Evolutionary conservation across 2,888 invertebrate species (phyloP), one percentile per base, ranked within the genome.

Genomic region (Oligia strigilis): DNA sequence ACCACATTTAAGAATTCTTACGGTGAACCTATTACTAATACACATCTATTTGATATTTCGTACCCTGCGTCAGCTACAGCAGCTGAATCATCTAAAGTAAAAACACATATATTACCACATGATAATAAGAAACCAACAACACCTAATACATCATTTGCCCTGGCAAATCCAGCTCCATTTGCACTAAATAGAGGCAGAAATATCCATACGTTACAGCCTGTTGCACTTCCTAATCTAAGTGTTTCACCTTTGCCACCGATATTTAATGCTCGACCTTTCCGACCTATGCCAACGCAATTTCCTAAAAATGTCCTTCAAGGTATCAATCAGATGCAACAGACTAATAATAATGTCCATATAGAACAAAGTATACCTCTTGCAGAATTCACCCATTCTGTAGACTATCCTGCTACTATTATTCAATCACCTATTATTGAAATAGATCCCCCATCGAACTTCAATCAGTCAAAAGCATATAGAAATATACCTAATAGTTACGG

Each of bases 401-500:
- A 98, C 87, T 98, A 98, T 93, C 98, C 98, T 17, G 97, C 98
- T 66, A 98, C 98, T 86, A 97, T 98, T 76, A 97, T 98, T 79
- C 98, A 98, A 89, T 98, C 98, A 29, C 98, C 98, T 36, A 90
- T 98, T n/a, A 96, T 98, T 77, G 98, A 98, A 89, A 94, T 98
- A 66, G 97, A 97, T 75, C 91, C 95, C 29, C 84, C 92, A 40
- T 94, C 92, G 83, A 89, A 87, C 78, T 88, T 84, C 4, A 97
- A 97, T 83, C 94, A 94, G 86, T 95, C 93, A 40, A 97, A 97
- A 89, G 91, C 92, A 2, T 97, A 94, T 79, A 94, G 96, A 91
- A 94, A 96, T 87, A 96, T 97, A 86, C 93, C 94, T 23, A 96
- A 95, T 83, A 93, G 93, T 83, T 95, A 94, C 85, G 89, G 95